These are phyloP conservation scores for Aeoliscus strigatus DNA, from an alignment of 2,797 vertebrate genomes.

Conservation along the genomic window DNA sequence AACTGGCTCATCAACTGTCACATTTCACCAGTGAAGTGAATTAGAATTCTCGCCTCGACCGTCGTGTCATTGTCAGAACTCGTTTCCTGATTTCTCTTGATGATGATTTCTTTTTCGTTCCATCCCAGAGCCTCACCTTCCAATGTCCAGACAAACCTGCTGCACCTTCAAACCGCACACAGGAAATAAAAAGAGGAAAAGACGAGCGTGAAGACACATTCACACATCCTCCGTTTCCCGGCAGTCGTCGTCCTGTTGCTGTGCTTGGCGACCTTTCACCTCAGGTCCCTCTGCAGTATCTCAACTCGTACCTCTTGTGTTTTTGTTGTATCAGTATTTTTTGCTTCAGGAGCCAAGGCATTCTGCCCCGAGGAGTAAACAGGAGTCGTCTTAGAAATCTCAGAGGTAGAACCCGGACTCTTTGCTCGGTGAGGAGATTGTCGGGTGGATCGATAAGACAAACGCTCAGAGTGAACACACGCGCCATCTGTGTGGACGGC, in stretches of 20 bases:
- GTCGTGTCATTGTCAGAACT: no score
- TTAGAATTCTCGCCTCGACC: no score
- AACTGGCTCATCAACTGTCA: no score
- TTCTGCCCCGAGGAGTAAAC: slow-evolving; percentile 76
- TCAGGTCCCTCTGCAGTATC: slow-evolving; percentile 28
- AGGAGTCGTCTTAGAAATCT: slow-evolving; percentile 67
- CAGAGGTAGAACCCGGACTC: slow-evolving; percentile 78
- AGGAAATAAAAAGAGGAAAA: no score
- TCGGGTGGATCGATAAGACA: slow-evolving; percentile 57
- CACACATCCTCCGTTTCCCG: no score
- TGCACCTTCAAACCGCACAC: no score
- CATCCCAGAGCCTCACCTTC: no score
- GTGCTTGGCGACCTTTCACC: slow-evolving; percentile 58
- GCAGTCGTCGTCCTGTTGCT: slow-evolving; percentile 39
- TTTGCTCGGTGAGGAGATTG: slow-evolving; percentile 54
- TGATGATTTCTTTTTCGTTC: no score
- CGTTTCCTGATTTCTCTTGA: no score
- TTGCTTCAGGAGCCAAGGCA: slow-evolving; percentile 76
- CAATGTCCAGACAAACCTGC: no score
- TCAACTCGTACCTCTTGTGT: slow-evolving; percentile 48
- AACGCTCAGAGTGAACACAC: slow-evolving; percentile 35
- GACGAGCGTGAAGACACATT: no score
- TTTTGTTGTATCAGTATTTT: slow-evolving; percentile 31
- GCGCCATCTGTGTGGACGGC: slow-evolving; percentile 37
- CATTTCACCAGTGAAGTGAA: no score